Percentiles rank a stretch among this genome's conserved stretches.
These are phyloP conservation scores for Habroteleia sp. DNA, from an alignment of 2,888 invertebrate genomes.

Conservation along the genomic window DNA sequence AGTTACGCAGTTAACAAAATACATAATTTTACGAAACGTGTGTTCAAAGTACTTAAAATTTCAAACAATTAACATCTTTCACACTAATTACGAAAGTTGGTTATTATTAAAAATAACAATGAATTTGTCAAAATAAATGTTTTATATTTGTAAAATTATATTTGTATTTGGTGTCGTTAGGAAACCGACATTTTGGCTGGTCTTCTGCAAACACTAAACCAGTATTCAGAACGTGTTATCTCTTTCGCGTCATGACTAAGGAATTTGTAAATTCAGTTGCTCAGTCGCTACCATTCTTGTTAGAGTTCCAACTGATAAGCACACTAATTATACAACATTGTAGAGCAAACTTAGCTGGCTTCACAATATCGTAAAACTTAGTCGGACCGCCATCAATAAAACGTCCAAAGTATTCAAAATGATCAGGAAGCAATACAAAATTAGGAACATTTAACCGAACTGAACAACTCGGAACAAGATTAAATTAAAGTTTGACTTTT, in stretches of 20 bases:
- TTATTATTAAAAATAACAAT: too few species aligned
- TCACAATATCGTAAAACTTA: constrained; percentile 34
- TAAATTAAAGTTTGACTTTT: too few species aligned
- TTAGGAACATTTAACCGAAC: too few species aligned
- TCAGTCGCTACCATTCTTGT: constrained; percentile 42
- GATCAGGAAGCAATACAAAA: background rate
- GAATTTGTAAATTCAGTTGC: constrained; percentile 46
- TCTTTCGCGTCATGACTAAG: constrained; percentile 45
- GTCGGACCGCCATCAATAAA: constrained; percentile 24
- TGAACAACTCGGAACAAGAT: too few species aligned
- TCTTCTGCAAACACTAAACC: constrained; percentile 10
- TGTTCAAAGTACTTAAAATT: constrained; percentile 7
- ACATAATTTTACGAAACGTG: constrained; percentile 30
- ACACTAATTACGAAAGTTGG: too few species aligned
- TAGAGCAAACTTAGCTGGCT: constrained; percentile 40
- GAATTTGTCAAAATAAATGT: too few species aligned
- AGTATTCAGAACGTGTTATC: constrained; percentile 41
- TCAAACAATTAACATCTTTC: too few species aligned
- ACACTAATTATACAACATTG: constrained; percentile 44
- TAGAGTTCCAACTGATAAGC: constrained; percentile 50
- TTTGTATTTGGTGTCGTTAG: too few species aligned
- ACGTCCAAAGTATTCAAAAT: constrained; percentile 1
- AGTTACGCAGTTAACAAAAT: constrained; percentile 33
- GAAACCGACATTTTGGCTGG: too few species aligned
- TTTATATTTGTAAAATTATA: too few species aligned